Evolutionary conservation across 92 coral and sea anemone genomes (phyloP), one percentile per base, ranked within the genome.

Genomic region (Galaxea fascicularis): DNA sequence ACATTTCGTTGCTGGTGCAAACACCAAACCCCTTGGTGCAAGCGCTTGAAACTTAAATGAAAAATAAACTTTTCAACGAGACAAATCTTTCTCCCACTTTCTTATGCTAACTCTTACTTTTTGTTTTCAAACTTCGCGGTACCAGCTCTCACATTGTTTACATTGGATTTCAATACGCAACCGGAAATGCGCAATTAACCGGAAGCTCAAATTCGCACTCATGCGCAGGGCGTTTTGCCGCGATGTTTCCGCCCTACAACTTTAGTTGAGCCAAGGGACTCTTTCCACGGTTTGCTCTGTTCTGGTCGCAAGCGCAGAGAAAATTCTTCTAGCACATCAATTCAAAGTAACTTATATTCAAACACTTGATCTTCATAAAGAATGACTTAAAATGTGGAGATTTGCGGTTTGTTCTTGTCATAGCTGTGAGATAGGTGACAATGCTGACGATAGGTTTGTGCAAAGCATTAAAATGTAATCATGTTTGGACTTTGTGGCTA

Each of bases 181-280:
- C 76, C 58, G 76, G 76, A 71, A 71, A 73, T 73, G 4, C 24
- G 46, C 14, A 73, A 53, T 41, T 26, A 13, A 26, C 46, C 44
- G 45, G 78, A 53, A 52, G 47, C 26, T 1, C 18, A 15, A 28
- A 47, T 16, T 52, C 8, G 8, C 17, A 49, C 78, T 73, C 46
- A 53, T 73, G 78, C 78, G 78, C 64, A 26, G 78, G 51, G 78
- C 64, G 8, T 73, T 73, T 51, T 51, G 25, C 78, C 64, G 78
- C 45, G 78, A 44, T 52, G 78, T 51, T 31, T 7, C 71, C 10
- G 11, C 54, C 54, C 54, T 8, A 49, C 54, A 49, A 15, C 54
- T 8, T 49, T 49, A 49, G 54, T 49, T 49, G 15, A 7, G 15
- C 54, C 54, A 49, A 49, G 8, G 15, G 54, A 49, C 54, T 49